phyloP scores from a whole-genome alignment of 2,797 vertebrate species.

The Centroberyx gerrardi region DNA sequence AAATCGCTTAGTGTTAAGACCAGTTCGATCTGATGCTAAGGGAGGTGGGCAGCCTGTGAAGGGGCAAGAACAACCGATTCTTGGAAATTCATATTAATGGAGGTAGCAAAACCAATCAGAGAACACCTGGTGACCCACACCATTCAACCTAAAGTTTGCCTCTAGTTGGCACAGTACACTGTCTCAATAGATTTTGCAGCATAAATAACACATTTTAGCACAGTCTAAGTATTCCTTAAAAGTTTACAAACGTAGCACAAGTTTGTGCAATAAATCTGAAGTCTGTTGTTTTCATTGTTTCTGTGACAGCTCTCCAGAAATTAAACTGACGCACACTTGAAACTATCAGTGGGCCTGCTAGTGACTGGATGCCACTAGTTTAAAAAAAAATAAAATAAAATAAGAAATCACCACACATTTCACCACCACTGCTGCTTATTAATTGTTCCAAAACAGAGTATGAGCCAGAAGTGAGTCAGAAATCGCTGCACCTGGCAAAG shows the following conservation, averaged over 20 bases:
- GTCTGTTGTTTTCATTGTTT: background rate
- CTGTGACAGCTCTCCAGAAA: background rate
- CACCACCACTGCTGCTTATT: no score
- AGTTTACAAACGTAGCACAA: background rate
- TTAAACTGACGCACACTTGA: no score
- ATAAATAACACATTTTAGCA: background rate
- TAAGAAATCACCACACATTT: no score
- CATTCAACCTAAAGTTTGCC: background rate
- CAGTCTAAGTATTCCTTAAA: background rate
- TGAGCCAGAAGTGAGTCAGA: no score
- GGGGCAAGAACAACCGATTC: slow-evolving; percentile 31
- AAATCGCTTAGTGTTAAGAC: slow-evolving; percentile 26
- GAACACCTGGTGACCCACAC: background rate
- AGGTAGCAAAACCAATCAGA: slow-evolving; percentile 9
- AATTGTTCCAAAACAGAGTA: no score
- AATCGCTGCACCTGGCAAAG: no score
- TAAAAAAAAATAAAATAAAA: background rate
- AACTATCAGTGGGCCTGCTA: no score
- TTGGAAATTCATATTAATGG: slow-evolving; percentile 14
- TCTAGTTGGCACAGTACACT: background rate
- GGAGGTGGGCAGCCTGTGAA: slow-evolving; percentile 35
- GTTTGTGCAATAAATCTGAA: background rate
- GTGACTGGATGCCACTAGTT: background rate
- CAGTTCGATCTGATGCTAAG: slow-evolving; percentile 26
- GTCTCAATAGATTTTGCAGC: no score